phyloP scores from a whole-genome alignment of 2,797 vertebrate species.

The Scarus forsteni region DNA sequence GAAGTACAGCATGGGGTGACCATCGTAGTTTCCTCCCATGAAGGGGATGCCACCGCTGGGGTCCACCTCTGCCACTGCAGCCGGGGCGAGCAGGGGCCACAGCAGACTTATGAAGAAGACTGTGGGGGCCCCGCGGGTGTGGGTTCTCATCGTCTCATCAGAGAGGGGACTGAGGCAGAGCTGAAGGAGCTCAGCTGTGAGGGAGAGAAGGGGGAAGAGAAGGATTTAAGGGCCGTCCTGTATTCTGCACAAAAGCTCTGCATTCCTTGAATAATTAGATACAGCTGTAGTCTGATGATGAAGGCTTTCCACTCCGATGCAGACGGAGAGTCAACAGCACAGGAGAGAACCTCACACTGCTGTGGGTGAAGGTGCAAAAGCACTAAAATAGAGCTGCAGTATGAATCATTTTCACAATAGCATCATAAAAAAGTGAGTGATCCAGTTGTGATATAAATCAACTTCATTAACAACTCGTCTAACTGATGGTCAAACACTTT shows the following conservation, averaged over 20 bases:
- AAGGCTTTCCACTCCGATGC: constrained; percentile 59
- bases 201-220: constrained; percentile 30
- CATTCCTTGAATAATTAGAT: constrained; percentile 83
- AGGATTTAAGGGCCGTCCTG: constrained; percentile 60
- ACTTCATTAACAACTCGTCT: too few species aligned
- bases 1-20: constrained; percentile 97
- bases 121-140: constrained; percentile 95
- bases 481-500: too few species aligned
- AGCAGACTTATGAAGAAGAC: constrained; percentile 94
- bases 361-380: not conserved
- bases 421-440: too few species aligned
- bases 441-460: not conserved
- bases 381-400: too few species aligned
- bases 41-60: constrained; percentile 88
- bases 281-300: constrained; percentile 80
- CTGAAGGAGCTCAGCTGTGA: constrained; percentile 81
- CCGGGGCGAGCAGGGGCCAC: constrained; percentile 82
- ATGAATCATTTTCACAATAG: too few species aligned
- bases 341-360: not conserved
- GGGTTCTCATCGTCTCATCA: constrained; percentile 96
- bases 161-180: constrained; percentile 88
- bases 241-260: constrained; percentile 62
- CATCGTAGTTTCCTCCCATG: constrained; percentile 93
- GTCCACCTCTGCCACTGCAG: constrained; percentile 70
- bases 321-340: constrained; percentile 30